Evolutionary conservation across 2,797 vertebrate species (phyloP), one percentile per base, ranked within the genome.

Genomic region (Cyclura pinguis): DNA sequence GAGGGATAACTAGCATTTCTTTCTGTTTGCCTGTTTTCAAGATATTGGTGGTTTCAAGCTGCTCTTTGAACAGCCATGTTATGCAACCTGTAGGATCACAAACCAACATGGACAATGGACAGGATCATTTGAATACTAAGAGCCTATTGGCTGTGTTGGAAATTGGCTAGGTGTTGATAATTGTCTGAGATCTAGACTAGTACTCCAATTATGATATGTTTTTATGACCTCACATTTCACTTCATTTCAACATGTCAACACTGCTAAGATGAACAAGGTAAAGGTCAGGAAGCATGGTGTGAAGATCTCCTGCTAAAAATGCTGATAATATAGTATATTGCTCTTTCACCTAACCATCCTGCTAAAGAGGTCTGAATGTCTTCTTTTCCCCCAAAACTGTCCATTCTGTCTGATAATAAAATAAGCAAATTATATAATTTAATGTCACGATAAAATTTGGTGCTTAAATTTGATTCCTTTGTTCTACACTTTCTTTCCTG

Each of bases 71-170:
- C 24, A 89, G 50, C 74, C 86, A 72, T 85, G 0, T 78, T 88
- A 93, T 92, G 3, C 29, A 89, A 86, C 95, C 93, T 85, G 52
- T 92, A 91, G 95, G 90, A 95, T 91, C 91, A 94, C 74, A 94
- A 73, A 74, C 69, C 2, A 22, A 93, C 92, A 91, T 57, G 80
- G 38, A 92, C 50, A 90, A 92, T 93, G 88, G 78, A 86, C 90
- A 57, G 87, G 9, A 84, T 47, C 6, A 74, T 52, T 59, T 93
- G 89, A 29, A 87, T 90, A 84, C 67, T 92, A 59, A 87, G 91
- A 93, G 94, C 84, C 89, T 87, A 94, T 92, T 95, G 91, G 92
- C 47, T 80, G 91, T 86, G 50, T 32, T 38, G 9, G 55, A 83
- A 64, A 83, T 24, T 83, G 50, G 18, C 47, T 47, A 83, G 42